A percentile compares a stretch with the other conserved stretches of the same genome.
Conservation (phyloP, 2,797 vertebrate species). For the Hozukius guyotensis region DNA sequence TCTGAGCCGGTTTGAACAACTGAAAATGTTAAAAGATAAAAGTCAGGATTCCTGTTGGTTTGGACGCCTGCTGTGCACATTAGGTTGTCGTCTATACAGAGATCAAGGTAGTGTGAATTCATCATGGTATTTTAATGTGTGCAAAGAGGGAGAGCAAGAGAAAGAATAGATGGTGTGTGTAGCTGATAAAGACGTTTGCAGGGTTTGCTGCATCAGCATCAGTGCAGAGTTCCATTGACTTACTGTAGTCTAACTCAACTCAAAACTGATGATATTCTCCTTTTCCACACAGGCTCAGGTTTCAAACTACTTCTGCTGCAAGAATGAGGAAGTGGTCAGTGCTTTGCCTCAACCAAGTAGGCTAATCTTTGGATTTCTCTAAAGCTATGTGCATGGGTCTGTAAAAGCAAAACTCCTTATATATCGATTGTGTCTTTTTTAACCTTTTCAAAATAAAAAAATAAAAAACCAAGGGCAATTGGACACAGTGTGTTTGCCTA, state of each 20-base stretch:
- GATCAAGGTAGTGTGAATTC: constrained; percentile 26
- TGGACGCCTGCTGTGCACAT: constrained; percentile 1
- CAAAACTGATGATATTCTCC: not conserved
- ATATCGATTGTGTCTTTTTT: too few relatives aligned
- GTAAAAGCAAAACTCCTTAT: too few relatives aligned
- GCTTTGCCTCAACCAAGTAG: not conserved
- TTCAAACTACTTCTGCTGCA: not conserved
- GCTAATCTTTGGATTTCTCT: not conserved
- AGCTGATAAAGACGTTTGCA: not conserved
- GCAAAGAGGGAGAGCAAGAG: constrained; percentile 4
- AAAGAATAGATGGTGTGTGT: not conserved
- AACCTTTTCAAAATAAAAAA: too few relatives aligned
- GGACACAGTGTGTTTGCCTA: not conserved
- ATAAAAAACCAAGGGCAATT: too few relatives aligned
- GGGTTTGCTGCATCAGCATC: constrained; percentile 34
- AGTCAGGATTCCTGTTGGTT: constrained; percentile 23
- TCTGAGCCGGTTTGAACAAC: constrained; percentile 3
- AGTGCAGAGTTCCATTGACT: constrained; percentile 1
- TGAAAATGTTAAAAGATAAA: constrained; percentile 24
- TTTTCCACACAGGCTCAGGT: not conserved
- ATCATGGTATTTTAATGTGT: constrained; percentile 10
- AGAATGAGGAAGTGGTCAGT: not conserved
- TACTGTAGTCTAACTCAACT: not conserved
- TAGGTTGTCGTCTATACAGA: constrained; percentile 7
- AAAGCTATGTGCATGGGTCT: too few relatives aligned